phyloP scores from a whole-genome alignment of 2,888 invertebrate species.

The Suillia variegata region DNA sequence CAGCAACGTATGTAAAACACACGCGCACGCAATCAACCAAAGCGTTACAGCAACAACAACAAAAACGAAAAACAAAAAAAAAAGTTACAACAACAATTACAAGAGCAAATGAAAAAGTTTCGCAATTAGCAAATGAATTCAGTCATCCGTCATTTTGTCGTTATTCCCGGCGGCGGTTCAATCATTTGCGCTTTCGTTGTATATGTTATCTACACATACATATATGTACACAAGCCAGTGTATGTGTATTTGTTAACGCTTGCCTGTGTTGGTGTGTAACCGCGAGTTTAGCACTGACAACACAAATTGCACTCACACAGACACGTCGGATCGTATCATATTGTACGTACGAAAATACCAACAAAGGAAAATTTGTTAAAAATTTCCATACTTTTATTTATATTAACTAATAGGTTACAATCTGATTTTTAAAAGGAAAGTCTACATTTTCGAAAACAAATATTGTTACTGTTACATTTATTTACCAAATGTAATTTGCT shows the following conservation, averaged over 20 bases:
- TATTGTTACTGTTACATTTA: too few relatives aligned
- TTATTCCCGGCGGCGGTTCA: constrained; percentile 47
- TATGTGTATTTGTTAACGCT: neutral
- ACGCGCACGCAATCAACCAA: neutral
- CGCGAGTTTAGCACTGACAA: constrained; percentile 10
- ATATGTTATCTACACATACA: neutral
- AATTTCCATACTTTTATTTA: too few relatives aligned
- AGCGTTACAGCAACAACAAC: constrained; percentile 8
- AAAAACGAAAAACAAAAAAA: constrained; percentile 21
- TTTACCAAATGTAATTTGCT: too few relatives aligned
- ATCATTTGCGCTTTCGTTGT: constrained; percentile 36
- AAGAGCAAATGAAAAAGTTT: constrained; percentile 45
- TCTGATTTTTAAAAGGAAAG: too few relatives aligned
- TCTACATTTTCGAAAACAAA: too few relatives aligned
- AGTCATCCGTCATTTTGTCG: constrained; percentile 55
- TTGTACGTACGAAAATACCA: neutral
- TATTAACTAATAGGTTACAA: too few relatives aligned
- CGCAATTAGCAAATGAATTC: constrained; percentile 58
- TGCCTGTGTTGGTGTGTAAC: constrained; percentile 11
- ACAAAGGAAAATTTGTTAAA: too few relatives aligned
- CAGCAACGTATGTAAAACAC: neutral
- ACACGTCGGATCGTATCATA: neutral
- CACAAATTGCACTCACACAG: constrained; percentile 10
- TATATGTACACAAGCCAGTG: neutral
- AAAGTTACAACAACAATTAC: constrained; percentile 5